Conservation (phyloP, 1,140 invertebrate genomes). For the Hirudo medicinalis region DNA sequence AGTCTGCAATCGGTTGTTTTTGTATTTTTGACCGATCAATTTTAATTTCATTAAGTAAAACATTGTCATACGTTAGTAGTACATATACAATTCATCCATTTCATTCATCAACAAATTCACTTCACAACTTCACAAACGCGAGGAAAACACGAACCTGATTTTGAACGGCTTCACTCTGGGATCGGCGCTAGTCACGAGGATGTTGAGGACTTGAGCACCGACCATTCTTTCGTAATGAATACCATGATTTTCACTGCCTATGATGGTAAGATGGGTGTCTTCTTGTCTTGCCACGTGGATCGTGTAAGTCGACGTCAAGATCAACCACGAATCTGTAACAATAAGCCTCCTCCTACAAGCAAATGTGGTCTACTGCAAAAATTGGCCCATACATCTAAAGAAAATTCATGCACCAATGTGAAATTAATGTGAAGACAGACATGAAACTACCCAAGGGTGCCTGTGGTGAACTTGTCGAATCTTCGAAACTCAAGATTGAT, state of each 20-base stretch:
- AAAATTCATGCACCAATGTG: too few species aligned
- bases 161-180: slow-evolving; percentile 34
- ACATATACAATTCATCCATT: neutral
- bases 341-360: slow-evolving; percentile 48
- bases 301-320: slow-evolving; percentile 64
- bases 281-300: slow-evolving; percentile 61
- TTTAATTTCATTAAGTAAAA: neutral
- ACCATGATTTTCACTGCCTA: slow-evolving; percentile 60
- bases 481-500: slow-evolving; percentile 66
- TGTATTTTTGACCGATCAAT: too few species aligned
- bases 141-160: slow-evolving; percentile 34
- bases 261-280: slow-evolving; percentile 59
- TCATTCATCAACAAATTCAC: neutral
- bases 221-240: slow-evolving; percentile 45
- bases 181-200: slow-evolving; percentile 55
- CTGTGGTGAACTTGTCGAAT: slow-evolving; percentile 59
- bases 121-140: too few species aligned
- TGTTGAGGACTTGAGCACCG: slow-evolving; percentile 63
- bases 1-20: slow-evolving; percentile 45
- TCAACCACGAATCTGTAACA: slow-evolving; percentile 74
- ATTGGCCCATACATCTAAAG: too few species aligned
- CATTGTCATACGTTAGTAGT: neutral
- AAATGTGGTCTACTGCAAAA: too few species aligned
- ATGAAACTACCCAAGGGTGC: slow-evolving; percentile 40
- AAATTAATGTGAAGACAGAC: neutral